Base-by-base conservation (phyloP, 2,888 invertebrate species). In the Anorthoa munda region DNA sequence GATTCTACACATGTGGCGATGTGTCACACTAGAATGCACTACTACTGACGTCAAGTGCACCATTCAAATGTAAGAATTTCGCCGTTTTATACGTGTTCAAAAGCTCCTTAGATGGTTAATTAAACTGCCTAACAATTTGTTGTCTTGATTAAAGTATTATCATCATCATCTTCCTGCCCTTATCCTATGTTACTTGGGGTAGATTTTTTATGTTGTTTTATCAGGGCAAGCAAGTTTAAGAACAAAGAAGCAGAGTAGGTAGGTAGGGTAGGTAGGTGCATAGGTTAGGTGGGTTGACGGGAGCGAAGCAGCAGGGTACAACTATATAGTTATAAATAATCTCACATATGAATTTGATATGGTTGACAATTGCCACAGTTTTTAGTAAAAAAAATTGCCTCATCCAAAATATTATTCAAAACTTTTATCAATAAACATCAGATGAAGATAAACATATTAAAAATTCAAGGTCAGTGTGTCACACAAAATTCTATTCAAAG, bases 1-100 rank as follows among this genome's bases (percentile, higher is more conserved):
- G n/a, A 82, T 81, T 78, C 81, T 74, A 81, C 46, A 50, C 82
- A 82, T 55, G 80, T 66, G 21, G 80, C 59, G 21, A 56, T 55
- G 45, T 55, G 45, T 66, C 66, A 18, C 60, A 77, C 81, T 77
- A 72, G 5, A 50, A 78, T 68, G 79, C 56, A 66, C 45, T n/a
- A 66, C 45, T n/a, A 18, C 50, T 58, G 15, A 64, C 15, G 72
- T 31, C 39, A 50, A 60, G 13, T 82, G 65, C 73, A 74, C 70
- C 69, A 74, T 65, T 72, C 13, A 60, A 70, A 73, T 58, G 50
- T 45, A 45, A 74, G 48, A 23, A 73, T 50, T 81, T 60, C 56
- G 64, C 59, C 13, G 18, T 59, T 63, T 55, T 51, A 53, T 7
- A 23, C 15, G 15, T n/a, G 46, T 56, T 23, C 46, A 26, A 31